Evolutionary conservation across 2,113 vertebrate species (phyloP), one percentile per base, ranked within the genome.

Genomic region (Solenodon paradoxus): DNA sequence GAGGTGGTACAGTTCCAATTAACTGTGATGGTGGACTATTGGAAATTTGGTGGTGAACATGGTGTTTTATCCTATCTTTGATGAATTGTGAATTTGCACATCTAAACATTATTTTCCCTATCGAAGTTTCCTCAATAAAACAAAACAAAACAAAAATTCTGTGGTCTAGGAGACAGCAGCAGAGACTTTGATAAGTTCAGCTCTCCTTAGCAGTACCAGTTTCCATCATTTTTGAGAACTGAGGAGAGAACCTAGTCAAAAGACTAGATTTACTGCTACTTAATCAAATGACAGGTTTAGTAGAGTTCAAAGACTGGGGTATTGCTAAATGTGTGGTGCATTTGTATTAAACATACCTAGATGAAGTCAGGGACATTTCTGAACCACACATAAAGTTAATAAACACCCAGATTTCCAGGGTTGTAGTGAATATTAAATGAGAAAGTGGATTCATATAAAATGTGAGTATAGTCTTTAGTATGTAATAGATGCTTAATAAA

Each of bases 351-450:
- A 17, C 63, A 42, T 20, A n/a, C 45, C 26, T 57, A 42, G 9
- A 5, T 96, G 45, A 88, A 40, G 35, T 89, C n/a, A 82, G 69
- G n/a, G 47, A 10, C 88, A 55, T 74, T 95, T 96, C 51, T 55
- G 68, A 89, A 30, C 74, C 63, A 83, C 10, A 47, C 16, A 28
- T 35, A 72, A 90, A 83, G 61, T 63, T 80, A 83, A 66, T 68
- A 78, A 88, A 45, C 30, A 47, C 7, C 38, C 6, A 61, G 7
- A 20, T 88, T 30, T 51, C 51, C n/a, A 24, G 32, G 15, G n/a
- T 59, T 89, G 13, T 71, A 88, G 22, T 75, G 87, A 92, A 35
- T 42, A 75, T 80, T 66, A 28, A 63, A 88, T 92, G 75, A 96
- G 85, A 90, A 94, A 95, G 45, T 12, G 10, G 30, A 80, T 64